phyloP scores from a whole-genome alignment of 2,888 invertebrate genomes.

The Orthosia gothica region DNA sequence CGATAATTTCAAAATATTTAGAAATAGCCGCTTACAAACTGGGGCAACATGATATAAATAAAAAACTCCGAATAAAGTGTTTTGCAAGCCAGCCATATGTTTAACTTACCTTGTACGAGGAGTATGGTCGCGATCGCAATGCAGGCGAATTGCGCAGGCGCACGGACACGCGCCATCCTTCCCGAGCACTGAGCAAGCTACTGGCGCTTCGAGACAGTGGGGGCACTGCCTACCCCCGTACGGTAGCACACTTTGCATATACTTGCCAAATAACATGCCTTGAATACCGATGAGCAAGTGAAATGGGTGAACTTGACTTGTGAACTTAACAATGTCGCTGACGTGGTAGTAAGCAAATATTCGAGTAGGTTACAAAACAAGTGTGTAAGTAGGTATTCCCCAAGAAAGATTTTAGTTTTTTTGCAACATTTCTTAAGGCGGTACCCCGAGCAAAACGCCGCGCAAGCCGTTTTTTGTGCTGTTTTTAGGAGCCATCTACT shows the following conservation, averaged over 20 bases:
- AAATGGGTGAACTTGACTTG: conserved; percentile 60
- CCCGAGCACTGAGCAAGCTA: conserved; percentile 55
- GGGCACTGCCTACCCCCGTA: conserved; percentile 60
- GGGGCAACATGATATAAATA: conserved; percentile 39
- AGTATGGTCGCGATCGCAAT: conserved; percentile 64
- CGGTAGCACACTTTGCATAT: conserved; percentile 54
- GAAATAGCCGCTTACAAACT: conserved; percentile 18
- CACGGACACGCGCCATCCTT: conserved; percentile 75
- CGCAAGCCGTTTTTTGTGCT: too few relatives aligned
- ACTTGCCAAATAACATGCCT: conserved; percentile 59
- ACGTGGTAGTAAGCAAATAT: background rate
- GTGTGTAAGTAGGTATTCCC: background rate
- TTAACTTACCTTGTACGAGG: conserved; percentile 70
- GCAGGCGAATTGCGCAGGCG: conserved; percentile 58
- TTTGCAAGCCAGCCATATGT: conserved; percentile 50
- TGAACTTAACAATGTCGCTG: background rate
- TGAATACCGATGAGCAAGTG: conserved; percentile 61
- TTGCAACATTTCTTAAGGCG: background rate
- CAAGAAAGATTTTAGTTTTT: background rate
- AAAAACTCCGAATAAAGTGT: conserved; percentile 42
- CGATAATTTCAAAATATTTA: conserved; percentile 21
- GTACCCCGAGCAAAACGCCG: too few relatives aligned
- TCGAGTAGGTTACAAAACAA: background rate
- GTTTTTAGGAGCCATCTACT: too few relatives aligned
- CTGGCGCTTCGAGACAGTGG: conserved; percentile 55